Evolutionary conservation across 2,797 vertebrate species (phyloP), one percentile per base, ranked within the genome.

Genomic region (Chelmon rostratus): DNA sequence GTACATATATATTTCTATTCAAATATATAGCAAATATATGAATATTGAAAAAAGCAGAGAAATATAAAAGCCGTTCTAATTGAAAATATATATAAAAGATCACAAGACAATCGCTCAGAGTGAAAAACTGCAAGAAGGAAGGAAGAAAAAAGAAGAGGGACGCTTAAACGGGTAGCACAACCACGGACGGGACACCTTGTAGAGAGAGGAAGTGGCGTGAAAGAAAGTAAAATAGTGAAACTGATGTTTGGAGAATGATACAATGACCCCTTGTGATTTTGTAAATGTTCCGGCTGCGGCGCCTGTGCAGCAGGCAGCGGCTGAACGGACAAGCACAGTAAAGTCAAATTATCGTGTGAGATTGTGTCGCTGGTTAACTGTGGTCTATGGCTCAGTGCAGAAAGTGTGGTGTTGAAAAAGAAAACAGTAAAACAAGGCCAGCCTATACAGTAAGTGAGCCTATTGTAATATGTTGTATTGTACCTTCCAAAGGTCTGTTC

Each of bases 1-100:
- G 93, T 95, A 95, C 89, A 95, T 95, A 95, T 96, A 96, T 96
- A 96, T 96, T 96, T 96, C 93, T 96, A 96, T 95, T 93, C 92
- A 96, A 95, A 95, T 95, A 95, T 96, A 95, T 95, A 95, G 88
- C 92, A 92, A 95, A 95, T 95, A 95, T 96, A 95, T 95, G 93
- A 93, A 89, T 95, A 95, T 93, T 95, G 56, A 94, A 92, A 92
- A 93, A 92, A 94, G 93, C 91, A 95, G 93, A 95, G 91, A 93
- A 92, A 93, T 95, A 95, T 95, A 92, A 93, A 92, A 95, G 91
- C 93, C 83, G 93, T 93, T 95, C 90, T 93, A 95, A 95, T 95
- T 95, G 92, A 95, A 93, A 86, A 92, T 92, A 94, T 93, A 93
- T 95, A 92, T 94, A 90, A 93, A 95, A 93, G 86, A 94, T 94